Evolutionary conservation across 2,797 vertebrate species (phyloP), one percentile per base, ranked within the genome.

Genomic region (Tauraco hartlaubi): DNA sequence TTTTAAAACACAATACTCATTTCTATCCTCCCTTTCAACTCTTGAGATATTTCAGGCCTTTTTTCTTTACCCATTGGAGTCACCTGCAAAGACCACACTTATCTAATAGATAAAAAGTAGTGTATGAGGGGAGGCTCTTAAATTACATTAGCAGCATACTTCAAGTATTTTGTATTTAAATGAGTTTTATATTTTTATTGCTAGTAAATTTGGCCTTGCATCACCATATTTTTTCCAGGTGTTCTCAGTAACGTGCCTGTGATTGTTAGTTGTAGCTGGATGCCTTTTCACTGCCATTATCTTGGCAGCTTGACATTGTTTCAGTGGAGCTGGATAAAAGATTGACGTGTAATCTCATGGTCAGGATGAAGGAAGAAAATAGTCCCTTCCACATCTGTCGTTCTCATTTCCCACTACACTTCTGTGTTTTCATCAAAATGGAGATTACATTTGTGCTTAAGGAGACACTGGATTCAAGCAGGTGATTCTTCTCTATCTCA

Each of bases 231-330:
- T 78, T 86, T 52, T 51, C 55, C 61, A 79, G 37, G 18, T 33
- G 16, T 49, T 79, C 20, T 91, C 44, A 74, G 44, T n/a, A 39
- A 61, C 17, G 1, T n/a, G 64, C 33, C 35, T 63, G 23, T 72
- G 44, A 52, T 5, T n/a, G n/a, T 33, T 59, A 33, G 14, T 7
- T 67, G 64, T 52, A 23, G 48, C 54, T 85, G 49, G 61, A 43
- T 51, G 21, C 29, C 16, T 88, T 77, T 76, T 56, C 43, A 17
- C 37, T 39, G 62, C 75, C 3, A 0, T 46, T 77, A 4, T 49
- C 23, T 22, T 49, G 44, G 61, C 1, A 1, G 44, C 63, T 20
- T 37, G 64, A 37, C 23, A 23, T 62, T 0, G 1, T 71, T 66
- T 39, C 54, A 58, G 29, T 61, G n/a, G 58, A 85, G 37, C 20